Conservation (phyloP, 2,113 vertebrate genomes). For the Pycnonotus jocosus region DNA sequence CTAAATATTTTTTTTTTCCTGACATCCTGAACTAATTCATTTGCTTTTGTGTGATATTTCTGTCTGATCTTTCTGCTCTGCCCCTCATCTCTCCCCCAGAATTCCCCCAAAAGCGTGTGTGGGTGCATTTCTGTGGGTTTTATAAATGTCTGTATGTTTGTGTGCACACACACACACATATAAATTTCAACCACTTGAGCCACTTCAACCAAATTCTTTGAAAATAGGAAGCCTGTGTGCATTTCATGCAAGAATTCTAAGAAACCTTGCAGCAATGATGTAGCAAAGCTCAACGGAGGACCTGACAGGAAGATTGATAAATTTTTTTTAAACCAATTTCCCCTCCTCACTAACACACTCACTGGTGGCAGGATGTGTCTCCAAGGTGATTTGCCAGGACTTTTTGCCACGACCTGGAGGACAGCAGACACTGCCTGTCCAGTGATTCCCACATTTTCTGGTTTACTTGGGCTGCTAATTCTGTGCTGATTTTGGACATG, state of each 20-base stretch:
- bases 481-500: background rate
- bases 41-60: background rate
- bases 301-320: background rate
- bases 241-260: background rate
- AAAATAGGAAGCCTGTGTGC: rapidly evolving
- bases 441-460: background rate
- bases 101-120: background rate
- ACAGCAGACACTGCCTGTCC: background rate
- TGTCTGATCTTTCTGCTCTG: background rate
- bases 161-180: rapidly evolving
- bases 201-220: background rate
- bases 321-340: background rate
- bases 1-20: background rate
- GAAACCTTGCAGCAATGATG: background rate
- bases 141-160: rapidly evolving
- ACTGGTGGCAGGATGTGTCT: background rate
- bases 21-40: background rate
- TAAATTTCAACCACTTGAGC: background rate
- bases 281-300: background rate
- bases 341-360: background rate
- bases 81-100: background rate
- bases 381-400: background rate
- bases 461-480: background rate
- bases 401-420: background rate
- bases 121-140: background rate